Evolutionary conservation across 2,888 invertebrate genomes (phyloP), one percentile per base, ranked within the genome.

Genomic region (Volucella zonaria): DNA sequence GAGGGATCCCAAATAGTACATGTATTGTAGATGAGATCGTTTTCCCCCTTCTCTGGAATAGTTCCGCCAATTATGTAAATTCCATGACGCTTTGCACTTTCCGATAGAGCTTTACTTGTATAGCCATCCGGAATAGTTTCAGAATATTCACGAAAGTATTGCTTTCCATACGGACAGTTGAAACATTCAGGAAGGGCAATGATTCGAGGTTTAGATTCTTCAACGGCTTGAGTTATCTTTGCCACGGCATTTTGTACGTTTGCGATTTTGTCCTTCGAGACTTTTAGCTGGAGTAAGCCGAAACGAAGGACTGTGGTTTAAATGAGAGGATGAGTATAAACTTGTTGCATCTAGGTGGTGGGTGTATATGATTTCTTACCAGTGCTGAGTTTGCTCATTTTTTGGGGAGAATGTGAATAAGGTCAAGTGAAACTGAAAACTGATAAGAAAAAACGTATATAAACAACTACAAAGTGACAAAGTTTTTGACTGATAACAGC

Each of bases 151-250:
- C 94, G 92, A 90, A 98, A 98, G 91, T 95, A 96, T 87, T 95
- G 94, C 92, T 95, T 95, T 74, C 98, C 98, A 92, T 98, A 98
- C 0, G 98, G 98, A 14, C 96, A 96, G 91, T 98, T 99, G 89
- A 98, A 99, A 90, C 97, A 98, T 92, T 99, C 99, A 0, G 96
- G 96, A 8, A 96, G 90, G 0, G 94, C 93, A 31, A 96, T 92
- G 40, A 96, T 88, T 54, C 95, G 93, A 0, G 96, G 95, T 11
- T 93, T 93, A 66, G 93, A 92, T 66, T 93, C 91, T 85, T 95
- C 95, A 0, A 90, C 90, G 0, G 97, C 97, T 82, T 94, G 93
- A 78, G 94, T 93, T 75, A 98, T 96, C 87, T 95, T 93, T 54
- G 93, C 93, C 0, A 95, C 92, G 0, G 97, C 97, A 88, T 94